Conservation (phyloP, 1,140 invertebrate genomes). For the Trachelipus rathkii region DNA sequence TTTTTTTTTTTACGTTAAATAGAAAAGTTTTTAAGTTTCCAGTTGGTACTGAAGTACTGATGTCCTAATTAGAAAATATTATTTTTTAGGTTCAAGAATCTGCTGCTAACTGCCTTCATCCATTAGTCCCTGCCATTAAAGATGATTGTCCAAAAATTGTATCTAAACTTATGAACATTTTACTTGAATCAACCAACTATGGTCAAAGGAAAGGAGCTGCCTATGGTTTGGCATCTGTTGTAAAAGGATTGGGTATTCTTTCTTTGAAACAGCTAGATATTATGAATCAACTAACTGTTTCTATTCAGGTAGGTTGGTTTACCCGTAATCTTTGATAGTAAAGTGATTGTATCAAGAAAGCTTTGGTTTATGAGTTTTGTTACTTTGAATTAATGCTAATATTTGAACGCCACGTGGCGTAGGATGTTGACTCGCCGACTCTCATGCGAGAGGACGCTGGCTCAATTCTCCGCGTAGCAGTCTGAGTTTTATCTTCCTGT, state of each 20-base stretch:
- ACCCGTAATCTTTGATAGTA: neutral
- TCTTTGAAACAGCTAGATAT: conserved; percentile 93
- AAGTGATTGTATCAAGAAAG: neutral
- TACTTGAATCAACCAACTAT: conserved; percentile 91
- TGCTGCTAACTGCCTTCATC: conserved; percentile 91
- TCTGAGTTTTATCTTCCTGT: too few relatives aligned
- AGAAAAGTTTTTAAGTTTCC: too few relatives aligned
- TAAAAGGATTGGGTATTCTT: conserved; percentile 94
- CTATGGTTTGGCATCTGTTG: conserved; percentile 59
- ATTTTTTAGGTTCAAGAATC: conserved; percentile 83
- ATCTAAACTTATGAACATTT: conserved; percentile 76
- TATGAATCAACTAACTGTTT: conserved; percentile 87
- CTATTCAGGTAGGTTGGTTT: conserved; percentile 71
- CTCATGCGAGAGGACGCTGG: too few relatives aligned
- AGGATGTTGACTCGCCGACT: too few relatives aligned
- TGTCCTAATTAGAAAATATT: neutral
- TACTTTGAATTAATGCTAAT: too few relatives aligned
- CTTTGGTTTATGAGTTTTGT: too few relatives aligned
- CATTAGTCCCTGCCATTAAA: conserved; percentile 85
- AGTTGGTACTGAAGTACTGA: too few relatives aligned
- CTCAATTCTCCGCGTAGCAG: too few relatives aligned
- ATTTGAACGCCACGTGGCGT: neutral
- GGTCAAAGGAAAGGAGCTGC: conserved; percentile 78
- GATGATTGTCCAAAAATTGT: conserved; percentile 83
- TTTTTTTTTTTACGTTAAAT: too few relatives aligned